These are phyloP conservation scores for Tetropium fuscum DNA, from an alignment of 2,888 invertebrate genomes.

Conservation along the genomic window DNA sequence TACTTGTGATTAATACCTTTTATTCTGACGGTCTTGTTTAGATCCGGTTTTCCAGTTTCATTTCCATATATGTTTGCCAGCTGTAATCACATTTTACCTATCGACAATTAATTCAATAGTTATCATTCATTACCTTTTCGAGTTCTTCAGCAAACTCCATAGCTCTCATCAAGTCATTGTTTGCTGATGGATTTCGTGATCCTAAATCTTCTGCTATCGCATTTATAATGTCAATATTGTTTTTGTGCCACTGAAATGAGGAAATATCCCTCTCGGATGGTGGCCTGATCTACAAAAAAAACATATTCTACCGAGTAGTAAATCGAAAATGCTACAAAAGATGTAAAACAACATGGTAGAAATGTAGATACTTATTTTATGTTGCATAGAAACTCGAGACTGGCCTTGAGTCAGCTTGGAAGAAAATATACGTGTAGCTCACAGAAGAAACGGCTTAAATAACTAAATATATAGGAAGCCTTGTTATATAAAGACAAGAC, in stretches of 20 bases:
- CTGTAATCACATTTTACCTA: constrained; percentile 16
- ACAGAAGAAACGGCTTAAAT: too few relatives aligned
- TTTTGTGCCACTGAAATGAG: constrained; percentile 33
- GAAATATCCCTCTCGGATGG: constrained; percentile 30
- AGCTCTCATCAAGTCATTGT: constrained; percentile 45
- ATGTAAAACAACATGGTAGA: too few relatives aligned
- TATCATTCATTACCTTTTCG: constrained; percentile 40
- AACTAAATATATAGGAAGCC: too few relatives aligned
- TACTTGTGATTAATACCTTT: constrained; percentile 42
- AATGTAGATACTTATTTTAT: too few relatives aligned
- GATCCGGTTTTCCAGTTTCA: constrained; percentile 18
- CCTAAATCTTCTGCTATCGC: constrained; percentile 50
- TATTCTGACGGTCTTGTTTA: constrained; percentile 36
- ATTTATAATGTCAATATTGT: constrained; percentile 44
- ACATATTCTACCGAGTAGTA: too few relatives aligned
- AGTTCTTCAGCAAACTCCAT: constrained; percentile 49
- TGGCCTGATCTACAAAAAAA: constrained; percentile 41
- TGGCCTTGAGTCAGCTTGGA: too few relatives aligned
- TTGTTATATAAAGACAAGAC: too few relatives aligned
- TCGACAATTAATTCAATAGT: constrained; percentile 13
- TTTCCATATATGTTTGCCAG: constrained; percentile 36
- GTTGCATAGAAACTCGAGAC: too few relatives aligned
- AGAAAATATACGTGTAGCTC: too few relatives aligned
- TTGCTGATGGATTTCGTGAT: constrained; percentile 34
- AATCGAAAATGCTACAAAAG: too few relatives aligned